A percentile compares a stretch with the other conserved stretches of the same genome.
Conservation (phyloP, 1,140 invertebrate genomes). For the Steinernema khuongi region DNA sequence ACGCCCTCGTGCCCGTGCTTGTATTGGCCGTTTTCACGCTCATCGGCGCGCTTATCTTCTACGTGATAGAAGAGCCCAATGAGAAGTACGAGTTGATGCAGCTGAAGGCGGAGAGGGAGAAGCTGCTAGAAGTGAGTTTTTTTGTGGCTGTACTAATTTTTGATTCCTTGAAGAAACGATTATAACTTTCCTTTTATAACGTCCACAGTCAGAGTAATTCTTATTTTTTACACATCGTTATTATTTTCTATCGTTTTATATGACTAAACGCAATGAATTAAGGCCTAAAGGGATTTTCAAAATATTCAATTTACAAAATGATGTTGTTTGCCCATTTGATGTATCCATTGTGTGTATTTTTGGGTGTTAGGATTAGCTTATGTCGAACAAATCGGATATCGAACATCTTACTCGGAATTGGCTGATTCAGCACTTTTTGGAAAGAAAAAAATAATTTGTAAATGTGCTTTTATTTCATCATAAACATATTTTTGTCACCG, state of each 20-base stretch:
- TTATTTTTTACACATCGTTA: neutral
- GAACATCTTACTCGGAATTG: too few species aligned
- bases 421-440: neutral
- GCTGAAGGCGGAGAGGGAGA: neutral
- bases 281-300: neutral
- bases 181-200: neutral
- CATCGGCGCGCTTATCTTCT: neutral
- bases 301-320: neutral
- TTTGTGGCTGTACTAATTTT: neutral
- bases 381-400: too few species aligned
- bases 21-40: neutral
- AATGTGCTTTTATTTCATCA: too few species aligned
- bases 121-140: neutral
- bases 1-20: neutral
- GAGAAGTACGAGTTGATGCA: neutral
- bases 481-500: too few species aligned
- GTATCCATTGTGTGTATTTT: neutral
- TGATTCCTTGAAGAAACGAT: neutral
- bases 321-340: neutral
- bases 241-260: too few species aligned
- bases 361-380: neutral
- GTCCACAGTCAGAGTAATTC: too few species aligned
- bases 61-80: constrained; percentile 4
- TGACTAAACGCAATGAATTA: too few species aligned
- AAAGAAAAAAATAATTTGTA: too few species aligned